phyloP scores from a whole-genome alignment of 2,113 vertebrate genomes.

The Atlantisia rogersi region DNA sequence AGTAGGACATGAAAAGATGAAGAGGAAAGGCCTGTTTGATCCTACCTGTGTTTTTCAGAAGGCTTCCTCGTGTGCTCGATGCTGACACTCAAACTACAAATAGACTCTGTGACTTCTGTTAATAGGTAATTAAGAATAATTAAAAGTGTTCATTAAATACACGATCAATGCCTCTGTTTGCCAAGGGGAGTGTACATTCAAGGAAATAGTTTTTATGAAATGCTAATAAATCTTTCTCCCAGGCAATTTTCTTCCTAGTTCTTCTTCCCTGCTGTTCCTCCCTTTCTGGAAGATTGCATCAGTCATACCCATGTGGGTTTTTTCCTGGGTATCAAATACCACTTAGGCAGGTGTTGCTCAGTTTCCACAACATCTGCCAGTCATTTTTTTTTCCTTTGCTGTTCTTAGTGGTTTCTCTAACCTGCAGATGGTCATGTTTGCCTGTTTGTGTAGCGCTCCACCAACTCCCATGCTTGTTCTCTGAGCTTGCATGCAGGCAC shows the following conservation, averaged over 20 bases:
- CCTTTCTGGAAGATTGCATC: background rate
- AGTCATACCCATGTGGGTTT: background rate
- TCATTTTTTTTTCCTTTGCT: background rate
- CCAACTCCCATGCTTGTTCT: background rate
- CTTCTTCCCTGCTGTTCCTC: background rate
- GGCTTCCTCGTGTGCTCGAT: background rate
- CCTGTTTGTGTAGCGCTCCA: background rate
- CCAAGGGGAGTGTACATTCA: background rate
- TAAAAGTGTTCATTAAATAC: constrained; percentile 6
- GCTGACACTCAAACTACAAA: constrained; percentile 13
- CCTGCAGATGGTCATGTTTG: constrained; percentile 55
- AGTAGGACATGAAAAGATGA: background rate
- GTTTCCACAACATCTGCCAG: constrained; percentile 58
- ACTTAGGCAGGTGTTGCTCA: constrained; percentile 46
- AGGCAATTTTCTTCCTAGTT: background rate
- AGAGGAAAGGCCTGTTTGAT: constrained; percentile 29
- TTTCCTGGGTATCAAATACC: background rate
- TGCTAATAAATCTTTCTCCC: constrained; percentile 14
- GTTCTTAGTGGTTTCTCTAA: background rate
- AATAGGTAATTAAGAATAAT: constrained; percentile 44
- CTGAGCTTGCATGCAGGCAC: background rate
- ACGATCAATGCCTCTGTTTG: background rate
- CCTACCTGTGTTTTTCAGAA: background rate
- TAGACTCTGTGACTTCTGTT: constrained; percentile 5
- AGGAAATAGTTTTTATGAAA: constrained; percentile 13